Evolutionary conservation across 2,113 vertebrate genomes (phyloP).

Genomic region (Rhynchopsitta pachyrhyncha): DNA sequence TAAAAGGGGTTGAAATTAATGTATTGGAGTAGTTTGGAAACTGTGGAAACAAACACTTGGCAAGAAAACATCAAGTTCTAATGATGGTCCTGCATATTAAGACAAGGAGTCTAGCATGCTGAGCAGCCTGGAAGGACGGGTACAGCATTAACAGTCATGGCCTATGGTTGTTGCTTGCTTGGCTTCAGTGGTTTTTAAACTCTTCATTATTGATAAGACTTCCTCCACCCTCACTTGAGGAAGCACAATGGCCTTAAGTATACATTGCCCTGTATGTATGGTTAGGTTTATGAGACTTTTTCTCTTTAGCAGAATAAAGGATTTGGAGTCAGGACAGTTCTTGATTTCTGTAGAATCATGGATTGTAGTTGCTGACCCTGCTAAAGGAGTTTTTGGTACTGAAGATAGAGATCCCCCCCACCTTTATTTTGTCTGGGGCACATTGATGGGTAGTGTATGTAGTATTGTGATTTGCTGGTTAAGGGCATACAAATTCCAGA

Average conservation of each 20-base stretch:
- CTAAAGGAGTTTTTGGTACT: background rate
- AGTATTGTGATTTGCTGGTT: background rate
- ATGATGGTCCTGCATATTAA: background rate
- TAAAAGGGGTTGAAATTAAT: background rate
- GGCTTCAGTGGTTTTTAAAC: background rate
- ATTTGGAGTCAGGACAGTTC: background rate
- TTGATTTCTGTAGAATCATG: background rate
- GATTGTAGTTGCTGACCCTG: background rate
- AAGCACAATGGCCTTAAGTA: accelerated
- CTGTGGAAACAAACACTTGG: background rate
- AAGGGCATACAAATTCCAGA: background rate
- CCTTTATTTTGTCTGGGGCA: background rate
- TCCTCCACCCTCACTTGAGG: background rate
- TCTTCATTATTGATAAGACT: background rate
- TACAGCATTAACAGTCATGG: background rate
- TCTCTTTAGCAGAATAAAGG: background rate
- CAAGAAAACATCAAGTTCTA: background rate
- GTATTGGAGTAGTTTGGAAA: background rate
- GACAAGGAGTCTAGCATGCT: background rate
- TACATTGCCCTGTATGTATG: background rate
- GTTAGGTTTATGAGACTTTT: background rate
- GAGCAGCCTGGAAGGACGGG: background rate
- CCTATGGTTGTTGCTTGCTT: background rate
- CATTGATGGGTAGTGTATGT: background rate
- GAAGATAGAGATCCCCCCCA: background rate